Evolutionary conservation across 2,797 vertebrate genomes (phyloP).

Genomic region (Sternarchorhynchus goeldii): DNA sequence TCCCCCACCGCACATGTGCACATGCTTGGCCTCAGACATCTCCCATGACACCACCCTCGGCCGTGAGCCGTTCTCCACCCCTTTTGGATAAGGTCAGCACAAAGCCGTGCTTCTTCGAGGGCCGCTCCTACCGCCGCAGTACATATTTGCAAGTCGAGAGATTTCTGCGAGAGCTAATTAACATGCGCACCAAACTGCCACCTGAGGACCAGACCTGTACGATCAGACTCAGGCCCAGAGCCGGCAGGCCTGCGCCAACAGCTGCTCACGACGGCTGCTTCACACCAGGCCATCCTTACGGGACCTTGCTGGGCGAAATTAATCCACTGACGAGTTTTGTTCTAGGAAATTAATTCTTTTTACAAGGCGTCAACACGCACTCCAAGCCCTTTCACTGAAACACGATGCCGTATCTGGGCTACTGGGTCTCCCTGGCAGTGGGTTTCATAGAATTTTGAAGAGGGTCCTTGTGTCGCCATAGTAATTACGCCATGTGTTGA

Average conservation of each 20-base stretch:
- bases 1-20: neutral
- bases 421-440: conserved; percentile 27
- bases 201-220: neutral
- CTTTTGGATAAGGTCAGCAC: neutral
- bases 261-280: neutral
- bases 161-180: conserved; percentile 12
- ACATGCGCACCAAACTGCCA: neutral
- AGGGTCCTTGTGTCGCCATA: conserved; percentile 51
- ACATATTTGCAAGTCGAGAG: neutral
- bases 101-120: neutral
- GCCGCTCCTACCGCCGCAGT: too few relatives aligned
- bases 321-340: conserved; percentile 55
- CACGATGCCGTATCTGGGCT: conserved; percentile 26
- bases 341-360: conserved; percentile 58
- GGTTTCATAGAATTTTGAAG: conserved; percentile 44
- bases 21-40: neutral
- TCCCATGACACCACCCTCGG: neutral
- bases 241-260: neutral
- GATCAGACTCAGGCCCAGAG: neutral
- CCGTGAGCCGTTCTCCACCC: neutral
- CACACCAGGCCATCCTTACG: neutral
- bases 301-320: conserved; percentile 11
- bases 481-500: conserved; percentile 64
- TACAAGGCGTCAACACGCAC: conserved; percentile 51
- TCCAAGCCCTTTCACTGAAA: conserved; percentile 44